Conservation (phyloP, 2,113 vertebrate genomes). For the Mesitornis unicolor region DNA sequence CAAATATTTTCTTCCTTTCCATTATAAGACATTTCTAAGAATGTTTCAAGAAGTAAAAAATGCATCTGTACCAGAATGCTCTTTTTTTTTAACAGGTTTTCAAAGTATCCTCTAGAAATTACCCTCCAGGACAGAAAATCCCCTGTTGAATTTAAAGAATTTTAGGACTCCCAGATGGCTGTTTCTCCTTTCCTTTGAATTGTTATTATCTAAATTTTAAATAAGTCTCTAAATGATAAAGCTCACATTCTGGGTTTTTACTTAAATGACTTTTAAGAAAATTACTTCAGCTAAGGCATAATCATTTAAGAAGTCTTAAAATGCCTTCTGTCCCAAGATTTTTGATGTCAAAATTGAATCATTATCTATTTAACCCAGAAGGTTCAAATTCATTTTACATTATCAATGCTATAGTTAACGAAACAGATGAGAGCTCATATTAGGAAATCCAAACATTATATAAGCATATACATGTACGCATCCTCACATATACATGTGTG, state of each 20-base stretch:
- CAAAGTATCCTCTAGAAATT: neutral
- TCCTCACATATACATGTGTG: neutral
- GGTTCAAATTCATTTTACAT: neutral
- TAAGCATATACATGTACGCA: neutral
- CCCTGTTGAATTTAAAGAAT: neutral
- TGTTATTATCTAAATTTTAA: conserved; percentile 6
- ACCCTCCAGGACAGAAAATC: neutral
- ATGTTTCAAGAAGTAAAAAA: neutral
- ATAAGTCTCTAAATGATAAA: neutral
- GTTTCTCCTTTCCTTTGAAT: neutral
- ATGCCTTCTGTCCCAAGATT: neutral
- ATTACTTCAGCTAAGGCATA: neutral
- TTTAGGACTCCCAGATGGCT: neutral
- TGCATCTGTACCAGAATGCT: neutral
- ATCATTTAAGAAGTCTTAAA: neutral
- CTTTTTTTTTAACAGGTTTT: neutral
- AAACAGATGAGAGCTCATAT: neutral
- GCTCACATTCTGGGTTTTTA: neutral
- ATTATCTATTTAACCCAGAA: neutral
- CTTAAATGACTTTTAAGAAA: neutral
- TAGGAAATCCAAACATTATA: neutral
- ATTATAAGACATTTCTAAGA: neutral
- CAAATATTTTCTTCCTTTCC: neutral
- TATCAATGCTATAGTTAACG: neutral
- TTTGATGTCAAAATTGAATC: neutral